Evolutionary conservation across 2,113 vertebrate genomes (phyloP), one percentile per base, ranked within the genome.

Genomic region (Bucco capensis): DNA sequence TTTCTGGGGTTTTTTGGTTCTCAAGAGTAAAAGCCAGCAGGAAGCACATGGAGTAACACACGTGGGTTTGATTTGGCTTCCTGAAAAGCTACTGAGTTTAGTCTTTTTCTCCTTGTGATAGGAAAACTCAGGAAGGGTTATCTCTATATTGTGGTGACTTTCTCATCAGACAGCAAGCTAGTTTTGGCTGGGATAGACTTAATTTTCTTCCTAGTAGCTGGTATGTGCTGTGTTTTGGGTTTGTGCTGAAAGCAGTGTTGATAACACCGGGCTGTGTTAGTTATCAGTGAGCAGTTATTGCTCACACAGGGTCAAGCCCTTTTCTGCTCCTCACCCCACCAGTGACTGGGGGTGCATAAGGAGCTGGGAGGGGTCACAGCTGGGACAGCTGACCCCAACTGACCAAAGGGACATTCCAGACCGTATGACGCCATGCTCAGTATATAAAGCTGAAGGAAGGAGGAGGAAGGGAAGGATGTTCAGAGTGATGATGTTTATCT

Each of bases 351-450:
- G 51, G 28, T 54, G 28, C 51, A 31, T 28, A 53, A 53, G 51
- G 30, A 30, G 51, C 30, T 31, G 60, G 60, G 60, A 61, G 23
- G 35, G 35, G 58, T 17, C 37, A 40, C 35, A 27, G 28, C 16
- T 60, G 35, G 24, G 58, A 25, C 27, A 44, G 31, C 62, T 51
- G 61, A 35, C 37, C n/a, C 38, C 54, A n/a, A 3, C 15, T 18
- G 25, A 25, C 53, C 27, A 0, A 7, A 53, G 38, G 67, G 57
- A 10, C 30, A 5, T 74, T 4, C 70, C 40, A 24, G 5, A 40
- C 19, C 9, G 0, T 33, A 5, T 15, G 28, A 2, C 0, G 0
- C 40, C 10, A 5, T 7, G 24, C 24, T 33, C 35, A 30, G 50
- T 5, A 6, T 10, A 3, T 15, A 24, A 21, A 75, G 35, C 24